phyloP scores from a whole-genome alignment of 2,797 vertebrate genomes.

The Chaunax sp. region DNA sequence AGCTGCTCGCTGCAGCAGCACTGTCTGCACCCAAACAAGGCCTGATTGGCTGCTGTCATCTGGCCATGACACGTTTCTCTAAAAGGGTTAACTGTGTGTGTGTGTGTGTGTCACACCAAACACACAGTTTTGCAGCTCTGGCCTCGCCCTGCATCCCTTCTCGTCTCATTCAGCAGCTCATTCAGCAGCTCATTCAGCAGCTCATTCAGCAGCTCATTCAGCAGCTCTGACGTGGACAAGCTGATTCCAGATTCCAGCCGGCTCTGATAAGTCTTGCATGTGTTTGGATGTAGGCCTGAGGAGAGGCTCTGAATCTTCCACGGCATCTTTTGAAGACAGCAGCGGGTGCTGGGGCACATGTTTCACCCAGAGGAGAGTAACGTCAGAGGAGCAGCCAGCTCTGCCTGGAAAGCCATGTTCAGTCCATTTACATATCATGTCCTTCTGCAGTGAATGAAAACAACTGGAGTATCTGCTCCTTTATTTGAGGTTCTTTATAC shows the following conservation, averaged over 20 bases:
- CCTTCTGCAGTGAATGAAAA: not conserved
- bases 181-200: too few relatives aligned
- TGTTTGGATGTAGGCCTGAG: conserved; percentile 27
- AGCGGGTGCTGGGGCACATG: not conserved
- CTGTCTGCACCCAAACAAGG: conserved; percentile 28
- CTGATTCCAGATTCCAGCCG: conserved; percentile 31
- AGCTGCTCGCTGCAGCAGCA: not conserved
- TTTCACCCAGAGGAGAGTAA: conserved; percentile 8
- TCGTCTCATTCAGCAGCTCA: too few relatives aligned
- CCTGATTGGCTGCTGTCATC: conserved; percentile 24
- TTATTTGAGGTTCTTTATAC: not conserved
- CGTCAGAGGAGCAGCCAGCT: not conserved
- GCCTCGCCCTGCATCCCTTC: conserved; percentile 25
- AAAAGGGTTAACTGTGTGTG: not conserved
- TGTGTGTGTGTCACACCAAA: not conserved
- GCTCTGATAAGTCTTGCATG: conserved; percentile 54
- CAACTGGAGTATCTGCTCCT: not conserved
- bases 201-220: too few relatives aligned
- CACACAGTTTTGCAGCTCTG: not conserved
- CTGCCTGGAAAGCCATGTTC: not conserved
- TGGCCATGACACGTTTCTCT: conserved; percentile 8
- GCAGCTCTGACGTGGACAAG: conserved; percentile 42
- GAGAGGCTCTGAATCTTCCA: conserved; percentile 49
- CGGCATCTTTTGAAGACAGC: conserved; percentile 27
- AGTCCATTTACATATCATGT: not conserved